phyloP scores from a whole-genome alignment of 2,888 invertebrate species.

The Norana najaformis region DNA sequence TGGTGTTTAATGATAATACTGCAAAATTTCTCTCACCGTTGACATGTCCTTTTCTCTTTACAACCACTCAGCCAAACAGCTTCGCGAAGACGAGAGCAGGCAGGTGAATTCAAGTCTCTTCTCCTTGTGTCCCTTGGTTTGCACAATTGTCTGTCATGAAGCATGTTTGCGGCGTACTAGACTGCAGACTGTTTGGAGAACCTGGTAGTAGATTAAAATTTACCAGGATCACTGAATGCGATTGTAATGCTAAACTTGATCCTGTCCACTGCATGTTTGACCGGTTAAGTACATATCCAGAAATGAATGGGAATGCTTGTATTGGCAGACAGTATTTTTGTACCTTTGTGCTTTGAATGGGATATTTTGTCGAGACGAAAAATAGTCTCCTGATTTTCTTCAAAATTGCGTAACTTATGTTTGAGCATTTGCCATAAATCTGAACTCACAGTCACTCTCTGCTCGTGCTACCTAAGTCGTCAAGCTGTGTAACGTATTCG shows the following conservation, averaged over 20 bases:
- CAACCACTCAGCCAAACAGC: constrained; percentile 14
- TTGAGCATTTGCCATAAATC: neutral
- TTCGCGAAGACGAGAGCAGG: neutral
- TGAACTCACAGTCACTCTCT: neutral
- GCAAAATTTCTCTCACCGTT: neutral
- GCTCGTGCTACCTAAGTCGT: neutral
- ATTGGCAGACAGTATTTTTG: neutral
- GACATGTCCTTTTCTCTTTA: constrained; percentile 22
- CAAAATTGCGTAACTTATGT: neutral
- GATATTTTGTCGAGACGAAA: neutral
- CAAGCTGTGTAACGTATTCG: neutral
- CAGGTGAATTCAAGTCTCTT: constrained; percentile 21
- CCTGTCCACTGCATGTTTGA: constrained; percentile 22
- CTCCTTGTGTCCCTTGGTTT: neutral
- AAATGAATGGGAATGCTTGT: constrained; percentile 23
- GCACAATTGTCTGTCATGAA: constrained; percentile 23
- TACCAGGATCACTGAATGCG: neutral
- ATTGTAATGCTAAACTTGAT: neutral
- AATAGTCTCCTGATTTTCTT: neutral
- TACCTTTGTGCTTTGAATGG: constrained; percentile 22
- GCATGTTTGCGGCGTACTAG: constrained; percentile 15
- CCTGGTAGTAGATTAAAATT: neutral
- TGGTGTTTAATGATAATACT: neutral
- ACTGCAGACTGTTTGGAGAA: neutral
- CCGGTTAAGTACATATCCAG: neutral